Percentiles rank a stretch among this genome's conserved stretches.
Conservation (phyloP, 2,797 vertebrate species). For the Bradypodion pumilum region DNA sequence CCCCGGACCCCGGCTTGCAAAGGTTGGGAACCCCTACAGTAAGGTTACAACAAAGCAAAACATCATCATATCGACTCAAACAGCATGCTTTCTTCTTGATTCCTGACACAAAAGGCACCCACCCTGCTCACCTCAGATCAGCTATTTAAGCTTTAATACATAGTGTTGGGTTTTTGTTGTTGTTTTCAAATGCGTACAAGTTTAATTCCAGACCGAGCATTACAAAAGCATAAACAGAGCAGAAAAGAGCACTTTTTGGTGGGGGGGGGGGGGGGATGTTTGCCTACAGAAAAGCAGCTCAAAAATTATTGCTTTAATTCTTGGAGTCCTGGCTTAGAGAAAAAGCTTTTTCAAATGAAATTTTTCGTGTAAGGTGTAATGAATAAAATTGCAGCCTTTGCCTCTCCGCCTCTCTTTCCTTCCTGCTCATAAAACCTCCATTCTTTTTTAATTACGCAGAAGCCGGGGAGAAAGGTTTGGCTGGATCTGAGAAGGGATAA, state of each 20-base stretch:
- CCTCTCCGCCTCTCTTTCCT: neutral
- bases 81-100: neutral
- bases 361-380: neutral
- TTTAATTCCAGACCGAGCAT: neutral
- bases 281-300: neutral
- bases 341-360: constrained; percentile 18
- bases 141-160: neutral
- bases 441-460: neutral
- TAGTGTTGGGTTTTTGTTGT: neutral
- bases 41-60: no score
- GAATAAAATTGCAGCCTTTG: constrained; percentile 15
- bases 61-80: neutral
- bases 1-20: no score
- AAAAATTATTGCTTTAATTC: constrained; percentile 17
- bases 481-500: neutral
- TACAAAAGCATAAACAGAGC: neutral
- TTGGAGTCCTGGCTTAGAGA: neutral
- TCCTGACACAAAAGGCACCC: no score
- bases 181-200: no score
- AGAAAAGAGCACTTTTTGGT: neutral
- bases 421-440: neutral
- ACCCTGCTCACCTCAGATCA: neutral
- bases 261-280: no score
- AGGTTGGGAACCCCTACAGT: no score
- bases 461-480: neutral